A percentile compares a stretch with the other conserved stretches of the same genome.
Evolutionary conservation across 2,113 vertebrate genomes (phyloP).

Genomic region (Psilopsiagon aurifrons): DNA sequence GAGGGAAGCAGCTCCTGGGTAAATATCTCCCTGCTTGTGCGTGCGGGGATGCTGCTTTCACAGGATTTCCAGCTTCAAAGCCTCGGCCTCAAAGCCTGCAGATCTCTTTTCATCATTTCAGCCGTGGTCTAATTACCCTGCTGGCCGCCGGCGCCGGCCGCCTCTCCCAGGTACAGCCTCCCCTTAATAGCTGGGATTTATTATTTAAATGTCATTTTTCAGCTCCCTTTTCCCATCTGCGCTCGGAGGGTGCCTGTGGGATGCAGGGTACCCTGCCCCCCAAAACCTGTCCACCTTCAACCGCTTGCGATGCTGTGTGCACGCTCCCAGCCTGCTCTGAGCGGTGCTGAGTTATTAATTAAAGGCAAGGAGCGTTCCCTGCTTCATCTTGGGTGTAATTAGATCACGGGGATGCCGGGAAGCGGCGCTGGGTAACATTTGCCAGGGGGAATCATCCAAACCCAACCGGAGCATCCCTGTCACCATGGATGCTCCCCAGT

Average conservation of each 20-base stretch:
- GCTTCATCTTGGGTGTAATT: slow-evolving; percentile 35
- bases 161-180: slow-evolving; percentile 56
- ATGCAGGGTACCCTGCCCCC: not conserved
- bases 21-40: slow-evolving; percentile 38
- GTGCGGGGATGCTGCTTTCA: slow-evolving; percentile 38
- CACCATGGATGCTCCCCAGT: fast-evolving
- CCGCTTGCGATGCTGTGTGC: fast-evolving
- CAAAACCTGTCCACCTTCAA: not conserved
- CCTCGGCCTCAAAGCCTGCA: slow-evolving; percentile 68
- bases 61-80: slow-evolving; percentile 69
- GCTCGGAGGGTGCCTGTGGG: not conserved
- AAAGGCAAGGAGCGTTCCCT: slow-evolving; percentile 27
- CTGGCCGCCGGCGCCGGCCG: slow-evolving; percentile 25
- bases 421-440: not conserved
- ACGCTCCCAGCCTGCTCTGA: not conserved
- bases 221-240: not conserved
- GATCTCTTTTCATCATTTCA: slow-evolving; percentile 71
- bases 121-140: slow-evolving; percentile 60
- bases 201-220: slow-evolving; percentile 23
- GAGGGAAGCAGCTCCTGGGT: slow-evolving; percentile 15
- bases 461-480: fast-evolving
- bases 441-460: not conserved
- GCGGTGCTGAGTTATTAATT: slow-evolving; percentile 37
- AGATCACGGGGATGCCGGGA: not conserved
- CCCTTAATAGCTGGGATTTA: slow-evolving; percentile 50